Conservation (phyloP, 64 coral and sea anemone species). For the Actinia tenebrosa region DNA sequence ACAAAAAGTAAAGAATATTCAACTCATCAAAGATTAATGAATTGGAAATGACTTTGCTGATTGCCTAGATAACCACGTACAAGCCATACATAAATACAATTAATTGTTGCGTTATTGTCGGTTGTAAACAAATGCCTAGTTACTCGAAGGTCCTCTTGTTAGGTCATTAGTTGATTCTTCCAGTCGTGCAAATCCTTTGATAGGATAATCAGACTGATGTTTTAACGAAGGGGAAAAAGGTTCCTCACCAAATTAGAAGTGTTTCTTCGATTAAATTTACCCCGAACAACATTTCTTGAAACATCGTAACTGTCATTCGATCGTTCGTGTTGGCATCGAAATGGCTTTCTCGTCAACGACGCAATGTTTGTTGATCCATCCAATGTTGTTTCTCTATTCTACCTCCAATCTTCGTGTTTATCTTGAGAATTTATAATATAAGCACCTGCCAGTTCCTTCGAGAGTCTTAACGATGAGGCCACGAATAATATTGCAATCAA, state of each 20-base stretch:
- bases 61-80: background rate
- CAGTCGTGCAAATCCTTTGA: background rate
- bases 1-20: background rate
- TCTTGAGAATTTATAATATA: background rate
- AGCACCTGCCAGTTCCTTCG: background rate
- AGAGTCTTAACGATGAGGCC: background rate
- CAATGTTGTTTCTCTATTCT: background rate
- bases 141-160: background rate
- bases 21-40: slow-evolving; percentile 12
- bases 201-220: background rate
- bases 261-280: background rate
- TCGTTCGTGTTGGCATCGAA: background rate
- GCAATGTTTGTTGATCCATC: background rate
- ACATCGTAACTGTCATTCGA: background rate
- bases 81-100: background rate
- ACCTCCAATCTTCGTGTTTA: background rate
- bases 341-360: background rate
- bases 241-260: background rate
- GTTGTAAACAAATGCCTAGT: background rate
- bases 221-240: background rate
- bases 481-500: slow-evolving; percentile 1
- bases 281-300: background rate
- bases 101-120: background rate
- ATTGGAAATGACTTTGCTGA: background rate
- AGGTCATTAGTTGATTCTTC: background rate